Base-by-base conservation (phyloP, 2,113 vertebrate species). In the Crypturellus undulatus region DNA sequence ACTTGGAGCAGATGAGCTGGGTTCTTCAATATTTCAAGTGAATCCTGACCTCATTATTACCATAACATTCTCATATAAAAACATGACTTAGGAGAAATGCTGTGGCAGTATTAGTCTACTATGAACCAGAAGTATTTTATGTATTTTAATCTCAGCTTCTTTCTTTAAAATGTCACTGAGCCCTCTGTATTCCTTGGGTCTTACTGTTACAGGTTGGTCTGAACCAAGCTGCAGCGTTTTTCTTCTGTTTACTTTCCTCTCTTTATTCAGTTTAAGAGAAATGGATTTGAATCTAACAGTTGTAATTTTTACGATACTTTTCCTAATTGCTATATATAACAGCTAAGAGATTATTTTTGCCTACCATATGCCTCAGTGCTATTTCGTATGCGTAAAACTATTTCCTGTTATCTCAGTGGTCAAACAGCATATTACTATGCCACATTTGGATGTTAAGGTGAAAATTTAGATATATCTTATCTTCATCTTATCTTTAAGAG, bases 131-230 rank as follows among this genome's bases (percentile, higher is more conserved):
- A 49, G 47, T 49, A 21, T 7, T 43, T 12, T 9, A 3, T 32
- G 34, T 17, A 28, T n/a, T 40, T 77, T 11, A 64, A 69, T 21
- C 52, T 12, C 3, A 83, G 32, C 36, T 22, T 11, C 6, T 62
- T 22, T 11, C 6, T 62, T 79, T 34, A 26, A 72, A 63, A 60
- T 65, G 12, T 5, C 17, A 10, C 4, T 32, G 32, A 51, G 8
- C 43, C 2, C 1, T 8, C 6, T 75, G 47, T 43, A 77, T 51
- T 88, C 4, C 38, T 9, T 52, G 13, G 0, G 0, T 65, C 22
- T 7, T 67, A 8, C 3, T 90, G 24, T 4, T 42, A 51, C 2
- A 36, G 63, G 10, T 40, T 79, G 36, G 4, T 75, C 34, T 84
- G 34, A 87, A 56, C 34, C 20, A 26, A 70, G 49, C 16, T 49